These are phyloP conservation scores for Nematolebias whitei DNA, from an alignment of 2,113 vertebrate genomes.

Conservation along the genomic window DNA sequence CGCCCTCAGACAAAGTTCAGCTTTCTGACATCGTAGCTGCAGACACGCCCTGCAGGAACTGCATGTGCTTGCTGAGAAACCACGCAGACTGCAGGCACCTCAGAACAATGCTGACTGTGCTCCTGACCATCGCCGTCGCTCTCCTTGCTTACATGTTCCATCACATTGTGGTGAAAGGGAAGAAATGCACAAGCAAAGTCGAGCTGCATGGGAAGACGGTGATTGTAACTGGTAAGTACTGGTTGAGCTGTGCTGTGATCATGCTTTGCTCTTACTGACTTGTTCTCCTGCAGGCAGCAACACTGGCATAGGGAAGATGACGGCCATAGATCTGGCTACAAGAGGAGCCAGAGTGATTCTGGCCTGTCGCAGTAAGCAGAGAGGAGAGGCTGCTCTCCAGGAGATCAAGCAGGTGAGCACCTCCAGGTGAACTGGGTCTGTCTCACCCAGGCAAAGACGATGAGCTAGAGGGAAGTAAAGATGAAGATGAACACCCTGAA, in stretches of 20 bases:
- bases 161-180: slow-evolving; percentile 62
- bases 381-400: slow-evolving; percentile 86
- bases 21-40: no score
- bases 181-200: slow-evolving; percentile 58
- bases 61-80: no score
- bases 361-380: slow-evolving; percentile 82
- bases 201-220: slow-evolving; percentile 83
- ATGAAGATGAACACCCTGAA: no score
- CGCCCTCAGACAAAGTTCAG: no score
- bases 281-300: slow-evolving; percentile 81
- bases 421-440: background rate
- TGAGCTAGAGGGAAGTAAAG: no score
- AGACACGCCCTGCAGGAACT: no score
- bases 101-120: no score
- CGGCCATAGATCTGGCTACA: slow-evolving; percentile 88
- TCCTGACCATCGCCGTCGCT: no score
- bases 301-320: slow-evolving; percentile 88
- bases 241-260: background rate
- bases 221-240: slow-evolving; percentile 84
- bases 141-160: slow-evolving; percentile 65
- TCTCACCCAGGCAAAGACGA: no score
- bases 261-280: background rate
- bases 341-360: slow-evolving; percentile 90
- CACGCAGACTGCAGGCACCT: no score
- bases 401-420: slow-evolving; percentile 71